Conservation (phyloP, 2,888 invertebrate genomes). For the Drosophila rellima region DNA sequence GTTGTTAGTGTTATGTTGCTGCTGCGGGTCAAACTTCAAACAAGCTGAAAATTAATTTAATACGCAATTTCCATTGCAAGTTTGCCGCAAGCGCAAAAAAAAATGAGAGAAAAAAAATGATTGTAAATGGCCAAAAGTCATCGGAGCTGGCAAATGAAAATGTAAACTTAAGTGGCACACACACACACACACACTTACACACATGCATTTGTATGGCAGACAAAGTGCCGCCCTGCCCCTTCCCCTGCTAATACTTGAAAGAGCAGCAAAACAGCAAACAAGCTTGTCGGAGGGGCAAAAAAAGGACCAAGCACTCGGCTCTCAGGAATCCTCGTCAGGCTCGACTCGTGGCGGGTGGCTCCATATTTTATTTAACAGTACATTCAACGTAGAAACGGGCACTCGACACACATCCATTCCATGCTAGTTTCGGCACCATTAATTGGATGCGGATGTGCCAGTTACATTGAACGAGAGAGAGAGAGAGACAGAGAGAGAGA, state of each 20-base stretch:
- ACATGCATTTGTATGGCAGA: slow-evolving; percentile 13
- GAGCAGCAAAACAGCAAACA: slow-evolving; percentile 64
- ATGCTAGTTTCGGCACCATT: slow-evolving; percentile 75
- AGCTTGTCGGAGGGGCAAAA: slow-evolving; percentile 42
- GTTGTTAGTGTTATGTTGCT: slow-evolving; percentile 23
- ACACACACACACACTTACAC: slow-evolving; percentile 28
- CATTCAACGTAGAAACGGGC: slow-evolving; percentile 54
- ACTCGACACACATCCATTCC: slow-evolving; percentile 78
- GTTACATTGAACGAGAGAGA: slow-evolving; percentile 55
- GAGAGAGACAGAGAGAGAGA: slow-evolving; percentile 11
- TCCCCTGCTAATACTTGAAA: slow-evolving; percentile 28
- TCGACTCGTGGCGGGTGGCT: slow-evolving; percentile 46
- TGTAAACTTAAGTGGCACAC: slow-evolving; percentile 75
- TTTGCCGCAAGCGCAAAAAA: slow-evolving; percentile 34
- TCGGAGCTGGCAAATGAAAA: slow-evolving; percentile 76
- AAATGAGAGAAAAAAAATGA: slow-evolving; percentile 59
- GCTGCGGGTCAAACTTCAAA: slow-evolving; percentile 69
- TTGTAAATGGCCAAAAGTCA: slow-evolving; percentile 78
- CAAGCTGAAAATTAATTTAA: slow-evolving; percentile 81
- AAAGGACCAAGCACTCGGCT: slow-evolving; percentile 63
- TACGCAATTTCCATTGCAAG: slow-evolving; percentile 68
- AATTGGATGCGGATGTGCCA: slow-evolving; percentile 81
- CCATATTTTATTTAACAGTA: slow-evolving; percentile 76
- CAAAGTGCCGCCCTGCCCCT: slow-evolving; percentile 6
- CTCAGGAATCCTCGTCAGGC: slow-evolving; percentile 38